These are phyloP conservation scores for Chascanopsetta lugubris DNA, from an alignment of 2,113 vertebrate genomes.

Conservation along the genomic window DNA sequence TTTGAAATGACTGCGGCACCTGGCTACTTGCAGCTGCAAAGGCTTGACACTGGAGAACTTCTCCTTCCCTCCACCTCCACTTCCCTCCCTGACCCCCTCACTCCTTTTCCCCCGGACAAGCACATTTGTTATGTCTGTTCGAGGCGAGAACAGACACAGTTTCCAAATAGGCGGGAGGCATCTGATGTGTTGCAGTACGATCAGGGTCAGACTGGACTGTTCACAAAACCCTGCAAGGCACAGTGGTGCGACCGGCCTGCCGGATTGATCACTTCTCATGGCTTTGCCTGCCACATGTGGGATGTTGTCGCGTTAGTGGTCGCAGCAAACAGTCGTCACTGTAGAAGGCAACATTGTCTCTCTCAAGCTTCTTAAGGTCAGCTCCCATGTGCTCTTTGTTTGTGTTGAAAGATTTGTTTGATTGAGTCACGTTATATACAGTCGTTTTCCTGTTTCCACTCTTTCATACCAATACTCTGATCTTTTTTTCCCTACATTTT, in stretches of 20 bases:
- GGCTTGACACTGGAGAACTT: not conserved
- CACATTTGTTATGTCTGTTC: slow-evolving; percentile 32
- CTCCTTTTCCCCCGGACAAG: slow-evolving; percentile 1
- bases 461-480: no score
- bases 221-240: slow-evolving; percentile 19
- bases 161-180: not conserved
- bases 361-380: not conserved
- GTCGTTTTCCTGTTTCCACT: no score
- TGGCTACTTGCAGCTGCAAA: no score
- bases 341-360: not conserved
- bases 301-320: slow-evolving; percentile 7
- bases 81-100: slow-evolving; percentile 2
- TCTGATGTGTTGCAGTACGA: slow-evolving; percentile 12
- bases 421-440: no score
- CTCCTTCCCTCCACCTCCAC: not conserved
- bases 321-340: not conserved
- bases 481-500: no score
- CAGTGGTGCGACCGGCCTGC: slow-evolving; percentile 12
- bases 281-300: not conserved
- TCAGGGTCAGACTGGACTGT: not conserved
- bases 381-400: not conserved
- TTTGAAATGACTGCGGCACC: no score
- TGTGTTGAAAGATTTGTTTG: no score
- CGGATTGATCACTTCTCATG: slow-evolving; percentile 2
- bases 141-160: not conserved